Evolutionary conservation across 1,140 invertebrate genomes (phyloP), one percentile per base, ranked within the genome.

Genomic region (Drosophila ficusphila): DNA sequence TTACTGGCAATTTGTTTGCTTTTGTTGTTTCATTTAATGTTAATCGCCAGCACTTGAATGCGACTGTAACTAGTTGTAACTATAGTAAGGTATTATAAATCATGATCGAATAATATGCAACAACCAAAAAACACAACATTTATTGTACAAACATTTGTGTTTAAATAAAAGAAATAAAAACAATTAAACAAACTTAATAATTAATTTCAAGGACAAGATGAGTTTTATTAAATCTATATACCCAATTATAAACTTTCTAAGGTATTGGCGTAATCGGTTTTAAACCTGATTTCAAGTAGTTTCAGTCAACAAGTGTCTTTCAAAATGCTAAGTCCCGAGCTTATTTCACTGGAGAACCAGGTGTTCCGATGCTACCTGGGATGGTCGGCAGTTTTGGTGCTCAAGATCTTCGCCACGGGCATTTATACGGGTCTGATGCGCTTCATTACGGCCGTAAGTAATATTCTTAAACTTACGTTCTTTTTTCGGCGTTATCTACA

Each of bases 361-460:
- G 79, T 94, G 3, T 92, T 94, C 18, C 83, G 86, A 29, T 79
- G 91, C 21, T 95, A 93, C 65, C 90, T 92, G 1, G 94, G 94
- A 67, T 95, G 94, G 92, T 79, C 91, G 2, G 91, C 89, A 11
- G 38, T 95, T 11, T 71, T 95, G 25, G 91, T 93, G 2, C 29
- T 95, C 0, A 95, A 95, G 91, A 91, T 94, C 51, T 51, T 95
- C 46, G 47, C 89, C 0, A 94, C 95, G 93, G 75, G 90, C 4
- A 5, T 92, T 2, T 75, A 94, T 14, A 95, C 95, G 0, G 92
- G 79, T 0, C 68, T 90, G n/a, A 89, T 92, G 33, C 90, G 95
- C 49, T 92, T 94, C 16, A 71, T 79, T 19, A 94, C 93, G 56
- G 92, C 92, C 91, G 94, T 95, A 90, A 91, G 90, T 82, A 12